phyloP scores from a whole-genome alignment of 2,888 invertebrate genomes.

The Microplitis deprimator region DNA sequence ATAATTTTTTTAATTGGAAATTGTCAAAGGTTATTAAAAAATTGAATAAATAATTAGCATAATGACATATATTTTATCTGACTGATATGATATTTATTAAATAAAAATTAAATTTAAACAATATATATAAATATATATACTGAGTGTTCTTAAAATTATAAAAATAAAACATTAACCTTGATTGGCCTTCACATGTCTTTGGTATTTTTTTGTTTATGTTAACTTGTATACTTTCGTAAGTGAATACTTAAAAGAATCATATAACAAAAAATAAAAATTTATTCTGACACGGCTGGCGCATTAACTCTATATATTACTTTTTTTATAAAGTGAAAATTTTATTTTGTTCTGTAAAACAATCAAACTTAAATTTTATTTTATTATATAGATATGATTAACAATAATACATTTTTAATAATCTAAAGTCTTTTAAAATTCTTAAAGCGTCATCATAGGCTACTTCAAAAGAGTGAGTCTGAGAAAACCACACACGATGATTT shows the following conservation, averaged over 20 bases:
- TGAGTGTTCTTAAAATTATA: conserved; percentile 39
- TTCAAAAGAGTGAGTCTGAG: conserved; percentile 2
- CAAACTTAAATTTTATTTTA: not conserved
- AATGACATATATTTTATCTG: conserved; percentile 21
- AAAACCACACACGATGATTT: not conserved
- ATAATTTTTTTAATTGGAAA: conserved; percentile 33
- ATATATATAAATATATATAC: conserved; percentile 38
- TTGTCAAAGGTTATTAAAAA: conserved; percentile 40
- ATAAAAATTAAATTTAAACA: conserved; percentile 32
- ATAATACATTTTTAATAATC: conserved; percentile 7
- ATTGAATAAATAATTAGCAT: not conserved
- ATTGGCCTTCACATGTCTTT: conserved; percentile 22
- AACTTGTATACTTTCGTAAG: conserved; percentile 11
- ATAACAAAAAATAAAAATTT: not conserved
- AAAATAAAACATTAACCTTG: conserved; percentile 32
- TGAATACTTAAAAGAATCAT: not conserved
- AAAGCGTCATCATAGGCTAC: conserved; percentile 4
- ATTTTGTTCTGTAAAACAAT: not conserved
- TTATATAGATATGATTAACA: not conserved
- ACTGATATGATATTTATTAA: conserved; percentile 36
- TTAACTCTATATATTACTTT: not conserved
- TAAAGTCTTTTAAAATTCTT: conserved; percentile 2
- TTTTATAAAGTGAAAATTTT: not conserved
- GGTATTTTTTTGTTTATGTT: conserved; percentile 22
- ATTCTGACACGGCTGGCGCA: conserved; percentile 1